phyloP scores from a whole-genome alignment of 2,797 vertebrate species.

The Neosilurus mollespiculum region DNA sequence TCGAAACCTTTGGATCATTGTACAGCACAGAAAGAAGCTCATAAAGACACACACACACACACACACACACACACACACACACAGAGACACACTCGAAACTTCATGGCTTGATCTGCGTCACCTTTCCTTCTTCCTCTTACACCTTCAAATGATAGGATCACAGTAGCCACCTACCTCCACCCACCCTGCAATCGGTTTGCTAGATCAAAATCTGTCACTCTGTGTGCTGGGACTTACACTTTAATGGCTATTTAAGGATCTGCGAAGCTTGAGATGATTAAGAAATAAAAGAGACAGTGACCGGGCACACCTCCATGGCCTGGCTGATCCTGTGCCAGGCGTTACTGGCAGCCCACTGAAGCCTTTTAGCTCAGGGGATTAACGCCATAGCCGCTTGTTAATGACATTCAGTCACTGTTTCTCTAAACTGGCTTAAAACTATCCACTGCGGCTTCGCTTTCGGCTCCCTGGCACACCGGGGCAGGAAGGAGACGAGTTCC shows the following conservation, averaged over 20 bases:
- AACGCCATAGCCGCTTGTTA: slow-evolving; percentile 9
- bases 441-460: not conserved
- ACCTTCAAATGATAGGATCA: slow-evolving; percentile 12
- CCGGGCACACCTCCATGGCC: not conserved
- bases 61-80: not conserved
- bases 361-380: slow-evolving; percentile 33
- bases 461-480: not conserved
- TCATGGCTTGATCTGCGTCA: not conserved
- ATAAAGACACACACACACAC: not conserved
- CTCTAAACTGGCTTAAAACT: slow-evolving; percentile 10
- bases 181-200: not conserved
- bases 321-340: slow-evolving; percentile 8
- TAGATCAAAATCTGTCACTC: slow-evolving; percentile 6
- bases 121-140: slow-evolving; percentile 13
- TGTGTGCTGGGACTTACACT: slow-evolving; percentile 3
- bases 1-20: not conserved
- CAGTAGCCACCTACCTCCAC: slow-evolving; percentile 4
- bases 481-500: slow-evolving; percentile 16
- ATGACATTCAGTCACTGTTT: slow-evolving; percentile 26
- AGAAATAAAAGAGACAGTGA: not conserved
- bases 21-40: not conserved
- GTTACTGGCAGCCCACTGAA: slow-evolving; percentile 28
- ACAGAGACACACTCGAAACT: not conserved
- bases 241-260: slow-evolving; percentile 24
- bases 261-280: not conserved